Conservation (phyloP, 2,113 vertebrate species). For the Rhea americana region DNA sequence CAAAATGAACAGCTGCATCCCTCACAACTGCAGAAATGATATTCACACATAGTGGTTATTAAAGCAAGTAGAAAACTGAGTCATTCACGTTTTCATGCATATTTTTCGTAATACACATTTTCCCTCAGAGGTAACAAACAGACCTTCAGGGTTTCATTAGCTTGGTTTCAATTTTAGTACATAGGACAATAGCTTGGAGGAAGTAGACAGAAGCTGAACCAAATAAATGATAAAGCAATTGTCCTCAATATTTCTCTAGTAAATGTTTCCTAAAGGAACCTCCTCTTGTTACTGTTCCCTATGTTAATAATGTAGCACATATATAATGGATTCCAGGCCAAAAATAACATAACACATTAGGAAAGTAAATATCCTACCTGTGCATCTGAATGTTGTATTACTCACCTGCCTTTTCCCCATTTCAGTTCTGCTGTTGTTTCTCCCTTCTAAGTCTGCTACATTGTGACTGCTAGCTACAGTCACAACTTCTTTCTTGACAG, state of each 20-base stretch:
- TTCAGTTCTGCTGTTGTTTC: not conserved
- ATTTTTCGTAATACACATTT: not conserved
- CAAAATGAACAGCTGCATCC: not conserved
- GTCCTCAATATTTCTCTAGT: not conserved
- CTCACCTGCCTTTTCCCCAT: slow-evolving; percentile 2
- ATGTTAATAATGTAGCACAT: not conserved
- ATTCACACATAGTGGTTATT: not conserved
- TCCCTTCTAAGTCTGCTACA: not conserved
- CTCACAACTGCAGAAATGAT: not conserved
- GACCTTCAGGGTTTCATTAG: not conserved
- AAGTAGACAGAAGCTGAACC: not conserved
- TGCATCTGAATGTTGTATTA: not conserved
- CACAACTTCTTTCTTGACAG: not conserved
- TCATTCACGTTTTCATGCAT: rapidly evolving
- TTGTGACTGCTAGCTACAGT: not conserved
- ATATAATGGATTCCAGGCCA: not conserved
- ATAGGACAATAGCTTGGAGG: not conserved
- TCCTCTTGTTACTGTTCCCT: not conserved
- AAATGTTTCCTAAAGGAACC: not conserved
- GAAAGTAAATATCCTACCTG: not conserved
- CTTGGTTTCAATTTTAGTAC: not conserved
- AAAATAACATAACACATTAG: not conserved
- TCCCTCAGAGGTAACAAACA: not conserved
- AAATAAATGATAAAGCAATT: not conserved
- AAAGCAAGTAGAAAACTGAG: not conserved